phyloP scores from a whole-genome alignment of 2,888 invertebrate genomes.

The Temnothorax unifasciatus region DNA sequence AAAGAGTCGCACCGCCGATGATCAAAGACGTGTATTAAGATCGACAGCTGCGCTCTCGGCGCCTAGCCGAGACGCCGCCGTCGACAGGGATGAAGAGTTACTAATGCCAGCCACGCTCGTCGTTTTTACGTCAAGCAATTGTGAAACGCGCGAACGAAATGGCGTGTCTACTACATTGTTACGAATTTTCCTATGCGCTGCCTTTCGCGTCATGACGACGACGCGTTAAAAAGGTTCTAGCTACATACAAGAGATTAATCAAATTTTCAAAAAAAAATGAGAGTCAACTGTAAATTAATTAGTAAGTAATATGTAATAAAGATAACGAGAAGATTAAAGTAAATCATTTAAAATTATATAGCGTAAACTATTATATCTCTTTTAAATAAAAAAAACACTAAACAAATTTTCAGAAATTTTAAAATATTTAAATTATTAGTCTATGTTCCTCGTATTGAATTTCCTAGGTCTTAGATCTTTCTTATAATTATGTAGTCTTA shows the following conservation, averaged over 20 bases:
- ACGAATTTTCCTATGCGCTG: not conserved
- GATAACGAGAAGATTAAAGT: not conserved
- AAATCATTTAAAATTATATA: not conserved
- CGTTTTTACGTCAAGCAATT: slow-evolving; percentile 28
- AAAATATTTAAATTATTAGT: slow-evolving; percentile 1
- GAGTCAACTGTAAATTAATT: not conserved
- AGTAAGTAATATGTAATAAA: not conserved
- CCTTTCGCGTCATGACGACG: not conserved
- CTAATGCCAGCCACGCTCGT: slow-evolving; percentile 23
- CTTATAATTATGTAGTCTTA: not conserved
- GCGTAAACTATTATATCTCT: not conserved
- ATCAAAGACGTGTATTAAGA: slow-evolving; percentile 68
- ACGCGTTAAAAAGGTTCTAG: not conserved
- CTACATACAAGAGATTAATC: not conserved
- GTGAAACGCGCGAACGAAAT: not conserved
- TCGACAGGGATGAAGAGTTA: slow-evolving; percentile 36
- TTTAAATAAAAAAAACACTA: not conserved
- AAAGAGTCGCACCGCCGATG: slow-evolving; percentile 58
- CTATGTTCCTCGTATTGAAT: not conserved
- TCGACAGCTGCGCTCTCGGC: slow-evolving; percentile 58
- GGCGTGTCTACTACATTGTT: slow-evolving; percentile 26
- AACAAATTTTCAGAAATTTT: not conserved
- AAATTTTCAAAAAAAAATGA: not conserved
- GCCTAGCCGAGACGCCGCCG: slow-evolving; percentile 33
- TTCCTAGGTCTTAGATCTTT: not conserved